Evolutionary conservation across 1,140 invertebrate species (phyloP).

Genomic region (Plutomurus gul): DNA sequence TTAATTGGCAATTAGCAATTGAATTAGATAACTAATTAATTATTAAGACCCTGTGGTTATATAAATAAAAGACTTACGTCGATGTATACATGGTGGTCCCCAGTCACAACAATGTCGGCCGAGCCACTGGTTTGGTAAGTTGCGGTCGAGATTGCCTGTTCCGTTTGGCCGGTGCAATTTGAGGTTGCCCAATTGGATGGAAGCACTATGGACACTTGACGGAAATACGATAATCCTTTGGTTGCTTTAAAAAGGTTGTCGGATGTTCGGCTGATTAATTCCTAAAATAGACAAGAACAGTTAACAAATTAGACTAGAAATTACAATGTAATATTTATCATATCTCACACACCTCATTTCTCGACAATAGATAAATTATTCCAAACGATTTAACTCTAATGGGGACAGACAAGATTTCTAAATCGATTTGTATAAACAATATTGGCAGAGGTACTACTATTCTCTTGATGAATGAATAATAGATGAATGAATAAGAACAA

Average conservation of each 20-base stretch:
- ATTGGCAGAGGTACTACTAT: too few species aligned
- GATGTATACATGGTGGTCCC: constrained; percentile 51
- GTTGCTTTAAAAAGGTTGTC: constrained; percentile 49
- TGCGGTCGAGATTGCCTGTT: constrained; percentile 45
- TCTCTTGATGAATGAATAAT: too few species aligned
- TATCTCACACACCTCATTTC: too few species aligned
- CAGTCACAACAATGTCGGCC: constrained; percentile 49
- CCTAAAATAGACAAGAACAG: too few species aligned
- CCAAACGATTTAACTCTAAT: neutral
- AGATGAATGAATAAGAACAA: neutral
- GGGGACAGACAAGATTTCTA: neutral
- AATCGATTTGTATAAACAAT: neutral
- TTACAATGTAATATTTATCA: too few species aligned
- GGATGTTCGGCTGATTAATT: constrained; percentile 51
- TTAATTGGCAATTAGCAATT: too few species aligned
- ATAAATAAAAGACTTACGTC: too few species aligned
- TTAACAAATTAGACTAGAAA: too few species aligned
- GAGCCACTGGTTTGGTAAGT: constrained; percentile 45
- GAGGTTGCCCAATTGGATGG: constrained; percentile 50
- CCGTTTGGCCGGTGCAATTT: constrained; percentile 47
- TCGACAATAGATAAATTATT: neutral
- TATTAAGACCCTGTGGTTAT: too few species aligned
- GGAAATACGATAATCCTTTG: constrained; percentile 49
- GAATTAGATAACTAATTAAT: too few species aligned
- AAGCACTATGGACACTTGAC: constrained; percentile 49